phyloP scores from a whole-genome alignment of 2,888 invertebrate genomes.

The Biston betularia region DNA sequence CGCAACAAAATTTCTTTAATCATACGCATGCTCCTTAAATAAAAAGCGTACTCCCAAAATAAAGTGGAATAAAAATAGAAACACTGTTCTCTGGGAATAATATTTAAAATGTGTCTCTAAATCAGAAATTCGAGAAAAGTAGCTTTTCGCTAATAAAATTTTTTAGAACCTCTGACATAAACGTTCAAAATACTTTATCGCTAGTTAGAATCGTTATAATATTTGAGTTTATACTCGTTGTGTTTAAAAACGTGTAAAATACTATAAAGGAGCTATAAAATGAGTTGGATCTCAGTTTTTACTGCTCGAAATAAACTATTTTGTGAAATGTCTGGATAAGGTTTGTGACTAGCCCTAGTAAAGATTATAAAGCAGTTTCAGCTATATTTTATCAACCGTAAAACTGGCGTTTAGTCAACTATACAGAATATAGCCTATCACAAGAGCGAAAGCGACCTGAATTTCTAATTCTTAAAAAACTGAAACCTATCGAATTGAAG shows the following conservation, averaged over 20 bases:
- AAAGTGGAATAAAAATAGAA: background rate
- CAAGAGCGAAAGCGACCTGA: background rate
- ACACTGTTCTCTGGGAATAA: background rate
- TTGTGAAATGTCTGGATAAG: constrained; percentile 29
- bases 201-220: background rate
- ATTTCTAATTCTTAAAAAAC: too few relatives aligned
- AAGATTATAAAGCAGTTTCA: constrained; percentile 25
- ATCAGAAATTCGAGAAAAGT: background rate
- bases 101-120: constrained; percentile 1
- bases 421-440: background rate
- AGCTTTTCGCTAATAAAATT: background rate
- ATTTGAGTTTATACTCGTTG: constrained; percentile 7
- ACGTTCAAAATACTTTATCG: constrained; percentile 15
- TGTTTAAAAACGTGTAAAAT: constrained; percentile 22
- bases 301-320: constrained; percentile 37
- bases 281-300: constrained; percentile 37
- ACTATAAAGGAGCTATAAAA: constrained; percentile 14
- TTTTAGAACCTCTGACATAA: constrained; percentile 5
- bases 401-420: constrained; percentile 8
- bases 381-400: constrained; percentile 21
- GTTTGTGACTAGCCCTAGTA: constrained; percentile 19
- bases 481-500: too few relatives aligned
- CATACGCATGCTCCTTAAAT: too few relatives aligned
- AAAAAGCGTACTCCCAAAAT: too few relatives aligned
- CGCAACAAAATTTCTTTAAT: too few relatives aligned